Evolutionary conservation across 23 tunicate genomes (phyloP), one percentile per base, ranked within the genome.

Genomic region (Oikopleura dioica): DNA sequence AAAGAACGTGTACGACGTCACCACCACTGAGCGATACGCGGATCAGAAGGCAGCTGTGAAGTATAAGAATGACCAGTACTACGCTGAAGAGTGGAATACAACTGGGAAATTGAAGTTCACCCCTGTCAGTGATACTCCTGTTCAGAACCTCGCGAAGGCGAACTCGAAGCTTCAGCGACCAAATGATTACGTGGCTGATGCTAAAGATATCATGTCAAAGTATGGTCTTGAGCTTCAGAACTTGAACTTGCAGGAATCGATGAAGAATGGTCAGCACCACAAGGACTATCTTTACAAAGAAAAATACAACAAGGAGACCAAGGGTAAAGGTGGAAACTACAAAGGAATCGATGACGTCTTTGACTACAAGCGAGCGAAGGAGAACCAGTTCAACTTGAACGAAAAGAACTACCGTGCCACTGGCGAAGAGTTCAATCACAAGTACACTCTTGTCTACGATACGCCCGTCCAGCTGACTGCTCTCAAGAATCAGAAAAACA

Each of bases 11-110:
- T 92, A 80, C 82, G 76, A 76, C 30, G 79, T 80, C 69, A 89
- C 89, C 59, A 88, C 86, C 51, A 92, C 99, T 24, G 88, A 86
- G 1, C 79, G 72, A 26, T 92, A 84, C 75, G 80, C 82, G 59
- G 63, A 79, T 31, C 38, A 51, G 1, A 77, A 82, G 50, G 85
- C 75, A 12, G 78, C 78, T 2, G 5, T 2, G 2, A 2, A 23
- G 5, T 16, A 21, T 23, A 23, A 28, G 5, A 12, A 2, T 24
- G 72, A 63, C 33, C 16, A 63, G 33, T 2, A 63, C 26, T 63
- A 63, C 72, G 26, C 16, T 2, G 26, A 63, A 24, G 72, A 63
- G 30, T 63, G 72, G 72, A 31, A 63, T 12, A 63, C 72, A 23
- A 63, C 30, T 5, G 72, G 72, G 4, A 63, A 28, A 63, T 28